A percentile compares a stretch with the other conserved stretches of the same genome.
Evolutionary conservation across 1,140 invertebrate genomes (phyloP).

Genomic region (Eriosoma lanigerum): DNA sequence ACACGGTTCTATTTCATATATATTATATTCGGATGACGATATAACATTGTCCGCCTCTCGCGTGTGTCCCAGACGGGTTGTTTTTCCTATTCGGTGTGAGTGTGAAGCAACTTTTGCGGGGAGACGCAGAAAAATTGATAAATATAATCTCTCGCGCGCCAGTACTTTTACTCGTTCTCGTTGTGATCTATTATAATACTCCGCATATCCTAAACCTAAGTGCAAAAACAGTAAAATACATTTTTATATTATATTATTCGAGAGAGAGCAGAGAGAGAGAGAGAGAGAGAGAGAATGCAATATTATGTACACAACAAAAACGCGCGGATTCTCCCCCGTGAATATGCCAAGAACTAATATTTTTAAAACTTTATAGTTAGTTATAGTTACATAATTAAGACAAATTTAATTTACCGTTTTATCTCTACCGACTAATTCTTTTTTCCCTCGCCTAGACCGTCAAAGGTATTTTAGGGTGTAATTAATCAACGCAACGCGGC

Average conservation of each 20-base stretch:
- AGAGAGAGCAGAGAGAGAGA: too few species aligned
- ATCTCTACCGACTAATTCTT: neutral
- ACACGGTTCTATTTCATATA: constrained; percentile 29
- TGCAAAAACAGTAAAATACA: neutral
- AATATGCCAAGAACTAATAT: neutral
- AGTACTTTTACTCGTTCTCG: neutral
- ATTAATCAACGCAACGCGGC: neutral
- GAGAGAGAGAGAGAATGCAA: too few species aligned
- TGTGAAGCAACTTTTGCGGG: neutral
- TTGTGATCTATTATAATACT: too few species aligned
- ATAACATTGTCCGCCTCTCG: constrained; percentile 17
- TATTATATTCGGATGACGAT: constrained; percentile 19
- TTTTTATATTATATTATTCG: constrained; percentile 2
- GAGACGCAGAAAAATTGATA: constrained; percentile 3
- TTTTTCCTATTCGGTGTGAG: neutral
- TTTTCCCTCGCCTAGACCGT: neutral
- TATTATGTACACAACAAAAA: neutral
- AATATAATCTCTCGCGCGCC: constrained; percentile 13
- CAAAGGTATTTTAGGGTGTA: neutral
- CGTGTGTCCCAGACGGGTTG: constrained; percentile 17
- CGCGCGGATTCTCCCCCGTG: too few species aligned
- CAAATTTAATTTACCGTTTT: constrained; percentile 10
- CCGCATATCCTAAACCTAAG: neutral
- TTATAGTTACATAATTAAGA: constrained; percentile 5
- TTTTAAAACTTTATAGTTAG: neutral